Percentiles rank a stretch among this genome's conserved stretches.
Evolutionary conservation across 2,113 vertebrate species (phyloP).

Genomic region (Anarhynchus alexandrinus): DNA sequence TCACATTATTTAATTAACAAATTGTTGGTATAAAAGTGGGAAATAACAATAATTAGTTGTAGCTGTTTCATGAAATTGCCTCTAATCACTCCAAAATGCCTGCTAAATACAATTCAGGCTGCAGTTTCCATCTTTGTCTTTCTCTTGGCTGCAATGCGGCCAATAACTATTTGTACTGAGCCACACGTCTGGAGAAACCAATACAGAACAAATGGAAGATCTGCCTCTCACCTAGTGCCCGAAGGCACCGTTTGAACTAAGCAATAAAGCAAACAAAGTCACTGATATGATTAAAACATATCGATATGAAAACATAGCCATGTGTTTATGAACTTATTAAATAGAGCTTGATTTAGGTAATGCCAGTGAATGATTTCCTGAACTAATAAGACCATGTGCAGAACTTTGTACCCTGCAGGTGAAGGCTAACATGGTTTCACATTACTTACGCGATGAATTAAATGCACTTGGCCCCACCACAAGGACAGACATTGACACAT

Average conservation of each 20-base stretch:
- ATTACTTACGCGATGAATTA: neutral
- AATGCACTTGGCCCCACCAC: neutral
- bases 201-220: neutral
- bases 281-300: neutral
- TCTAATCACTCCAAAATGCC: neutral
- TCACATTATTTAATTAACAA: neutral
- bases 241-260: neutral
- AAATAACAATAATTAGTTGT: neutral
- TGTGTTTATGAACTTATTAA: neutral
- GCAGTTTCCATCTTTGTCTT: neutral
- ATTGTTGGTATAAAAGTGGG: neutral
- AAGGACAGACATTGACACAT: neutral
- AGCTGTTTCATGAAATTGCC: neutral
- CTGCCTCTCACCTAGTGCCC: neutral
- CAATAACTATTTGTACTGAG: neutral
- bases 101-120: neutral
- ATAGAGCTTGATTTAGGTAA: constrained; percentile 10
- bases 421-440: neutral
- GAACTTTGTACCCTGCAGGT: constrained; percentile 47
- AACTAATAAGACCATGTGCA: neutral
- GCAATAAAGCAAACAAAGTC: neutral
- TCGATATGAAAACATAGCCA: neutral
- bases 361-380: neutral
- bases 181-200: neutral
- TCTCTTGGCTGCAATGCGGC: neutral